phyloP scores from a whole-genome alignment of 2,888 invertebrate genomes.

The Drosophila dives region DNA sequence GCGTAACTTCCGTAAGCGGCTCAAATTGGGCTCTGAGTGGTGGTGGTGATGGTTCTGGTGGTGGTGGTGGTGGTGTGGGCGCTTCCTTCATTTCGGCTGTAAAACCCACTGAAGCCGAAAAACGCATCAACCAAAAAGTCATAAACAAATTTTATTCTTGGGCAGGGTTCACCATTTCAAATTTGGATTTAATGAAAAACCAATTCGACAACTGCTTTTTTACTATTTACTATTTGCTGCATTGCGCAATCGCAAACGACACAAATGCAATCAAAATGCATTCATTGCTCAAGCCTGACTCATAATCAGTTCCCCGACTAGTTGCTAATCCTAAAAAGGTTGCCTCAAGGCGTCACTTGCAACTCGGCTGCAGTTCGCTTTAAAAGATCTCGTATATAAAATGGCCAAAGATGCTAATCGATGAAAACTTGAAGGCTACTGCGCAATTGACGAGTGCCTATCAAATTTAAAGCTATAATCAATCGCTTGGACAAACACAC shows the following conservation, averaged over 20 bases:
- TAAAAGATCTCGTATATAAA: constrained; percentile 18
- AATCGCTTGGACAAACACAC: constrained; percentile 12
- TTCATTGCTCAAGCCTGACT: constrained; percentile 17
- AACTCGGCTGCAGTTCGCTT: constrained; percentile 15
- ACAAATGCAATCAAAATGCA: constrained; percentile 25
- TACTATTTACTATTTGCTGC: constrained; percentile 20
- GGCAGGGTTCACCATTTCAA: constrained; percentile 45
- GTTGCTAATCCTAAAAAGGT: constrained; percentile 57
- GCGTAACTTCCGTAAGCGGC: constrained; percentile 72
- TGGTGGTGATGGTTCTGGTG: constrained; percentile 18
- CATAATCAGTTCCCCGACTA: constrained; percentile 26
- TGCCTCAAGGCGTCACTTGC: constrained; percentile 60
- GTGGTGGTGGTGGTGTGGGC: constrained; percentile 43
- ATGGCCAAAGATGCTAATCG: constrained; percentile 35
- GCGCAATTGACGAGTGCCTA: constrained; percentile 41
- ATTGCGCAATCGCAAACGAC: constrained; percentile 48
- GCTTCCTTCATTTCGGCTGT: constrained; percentile 59
- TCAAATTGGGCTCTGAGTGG: constrained; percentile 57
- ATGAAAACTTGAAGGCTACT: constrained; percentile 8
- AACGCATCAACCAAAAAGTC: constrained; percentile 68
- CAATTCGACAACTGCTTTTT: constrained; percentile 13
- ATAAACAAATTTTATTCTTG: constrained; percentile 56
- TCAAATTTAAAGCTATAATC: constrained; percentile 32
- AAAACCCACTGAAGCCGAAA: constrained; percentile 76
- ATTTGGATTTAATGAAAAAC: constrained; percentile 45